These are phyloP conservation scores for Holocentrus rufus DNA, from an alignment of 2,797 vertebrate genomes.

Conservation along the genomic window DNA sequence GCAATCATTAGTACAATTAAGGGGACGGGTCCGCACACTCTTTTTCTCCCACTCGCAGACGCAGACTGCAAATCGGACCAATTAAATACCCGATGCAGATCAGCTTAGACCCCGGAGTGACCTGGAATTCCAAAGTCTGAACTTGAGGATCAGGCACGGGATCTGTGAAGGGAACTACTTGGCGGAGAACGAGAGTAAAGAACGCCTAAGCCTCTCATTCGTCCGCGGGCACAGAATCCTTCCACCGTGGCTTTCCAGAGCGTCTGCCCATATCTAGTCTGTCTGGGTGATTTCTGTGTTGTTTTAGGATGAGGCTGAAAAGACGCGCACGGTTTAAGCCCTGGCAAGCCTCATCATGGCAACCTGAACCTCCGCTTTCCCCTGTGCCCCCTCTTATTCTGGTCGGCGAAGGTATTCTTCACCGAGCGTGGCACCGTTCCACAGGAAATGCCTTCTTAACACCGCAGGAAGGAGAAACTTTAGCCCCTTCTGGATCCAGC, in stretches of 20 bases:
- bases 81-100: slow-evolving; percentile 38
- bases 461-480: slow-evolving; percentile 67
- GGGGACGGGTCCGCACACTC: neutral
- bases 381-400: slow-evolving; percentile 39
- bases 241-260: slow-evolving; percentile 22
- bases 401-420: slow-evolving; percentile 6
- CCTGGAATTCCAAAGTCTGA: slow-evolving; percentile 32
- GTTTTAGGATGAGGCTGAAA: slow-evolving; percentile 29
- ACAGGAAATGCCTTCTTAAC: slow-evolving; percentile 75
- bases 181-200: slow-evolving; percentile 24
- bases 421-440: slow-evolving; percentile 49
- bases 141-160: slow-evolving; percentile 7
- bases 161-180: slow-evolving; percentile 12
- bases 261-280: slow-evolving; percentile 10
- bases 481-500: slow-evolving; percentile 34
- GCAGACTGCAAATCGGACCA: slow-evolving; percentile 28
- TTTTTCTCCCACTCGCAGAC: slow-evolving; percentile 7
- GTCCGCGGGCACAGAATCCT: slow-evolving; percentile 30
- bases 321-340: slow-evolving; percentile 6
- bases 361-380: slow-evolving; percentile 42
- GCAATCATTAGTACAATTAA: slow-evolving; percentile 1
- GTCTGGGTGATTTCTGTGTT: slow-evolving; percentile 14
- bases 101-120: slow-evolving; percentile 30
- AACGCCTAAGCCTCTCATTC: slow-evolving; percentile 20
- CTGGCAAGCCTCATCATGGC: slow-evolving; percentile 29